Evolutionary conservation across 2,888 invertebrate genomes (phyloP).

Genomic region (Dolomedes plantarius): DNA sequence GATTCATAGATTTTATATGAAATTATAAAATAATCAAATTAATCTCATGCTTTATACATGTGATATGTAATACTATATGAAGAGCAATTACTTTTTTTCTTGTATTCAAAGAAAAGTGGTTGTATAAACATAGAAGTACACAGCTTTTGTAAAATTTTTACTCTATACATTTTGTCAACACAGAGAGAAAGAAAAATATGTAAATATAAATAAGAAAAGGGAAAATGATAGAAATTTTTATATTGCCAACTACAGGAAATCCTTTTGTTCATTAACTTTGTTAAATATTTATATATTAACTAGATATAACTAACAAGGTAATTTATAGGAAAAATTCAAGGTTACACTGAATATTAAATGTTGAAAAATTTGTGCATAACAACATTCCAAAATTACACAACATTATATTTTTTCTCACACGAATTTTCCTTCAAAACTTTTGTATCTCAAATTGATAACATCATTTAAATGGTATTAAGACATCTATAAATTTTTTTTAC

Average conservation of each 20-base stretch:
- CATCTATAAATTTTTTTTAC: constrained; percentile 42
- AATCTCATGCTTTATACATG: too few relatives aligned
- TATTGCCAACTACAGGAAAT: neutral
- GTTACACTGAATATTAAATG: constrained; percentile 14
- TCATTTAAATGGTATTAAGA: constrained; percentile 46
- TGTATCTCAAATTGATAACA: constrained; percentile 60
- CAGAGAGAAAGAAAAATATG: too few relatives aligned
- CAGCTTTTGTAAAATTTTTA: too few relatives aligned
- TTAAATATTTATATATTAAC: constrained; percentile 13
- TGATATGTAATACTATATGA: too few relatives aligned
- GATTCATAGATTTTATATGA: too few relatives aligned
- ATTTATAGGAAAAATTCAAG: neutral
- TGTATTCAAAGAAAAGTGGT: too few relatives aligned
- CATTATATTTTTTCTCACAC: constrained; percentile 24
- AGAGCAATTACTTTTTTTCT: too few relatives aligned
- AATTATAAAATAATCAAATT: too few relatives aligned
- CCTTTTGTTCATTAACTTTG: neutral
- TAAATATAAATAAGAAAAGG: too few relatives aligned
- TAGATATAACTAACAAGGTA: neutral
- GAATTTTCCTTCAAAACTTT: constrained; percentile 41
- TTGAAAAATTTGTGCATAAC: constrained; percentile 48
- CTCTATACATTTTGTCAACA: too few relatives aligned
- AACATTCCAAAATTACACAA: constrained; percentile 44
- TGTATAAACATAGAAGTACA: too few relatives aligned
- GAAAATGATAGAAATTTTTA: neutral